A percentile compares a stretch with the other conserved stretches of the same genome.
Conservation (phyloP, 1,140 invertebrate species). For the Drosophila nasuta region DNA sequence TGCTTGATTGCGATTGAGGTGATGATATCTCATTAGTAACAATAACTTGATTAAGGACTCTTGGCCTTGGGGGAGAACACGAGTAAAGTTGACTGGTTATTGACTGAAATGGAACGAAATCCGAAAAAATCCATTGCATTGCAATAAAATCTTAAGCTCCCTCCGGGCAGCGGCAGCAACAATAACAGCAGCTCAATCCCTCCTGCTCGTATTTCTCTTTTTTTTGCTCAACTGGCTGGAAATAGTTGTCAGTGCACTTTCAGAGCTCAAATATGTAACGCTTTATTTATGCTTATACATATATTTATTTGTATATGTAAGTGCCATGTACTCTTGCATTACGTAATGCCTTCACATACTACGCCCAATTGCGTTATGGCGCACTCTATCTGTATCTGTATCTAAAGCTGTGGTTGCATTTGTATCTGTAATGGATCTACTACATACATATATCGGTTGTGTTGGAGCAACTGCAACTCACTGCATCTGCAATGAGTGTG, state of each 20-base stretch:
- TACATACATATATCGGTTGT: not conserved
- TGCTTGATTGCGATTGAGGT: not conserved
- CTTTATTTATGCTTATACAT: conserved; percentile 68
- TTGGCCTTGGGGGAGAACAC: conserved; percentile 33
- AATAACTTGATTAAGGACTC: conserved; percentile 69
- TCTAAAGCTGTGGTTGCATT: conserved; percentile 26
- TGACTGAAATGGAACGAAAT: conserved; percentile 56
- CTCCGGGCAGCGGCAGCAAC: not conserved
- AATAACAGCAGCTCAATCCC: not conserved
- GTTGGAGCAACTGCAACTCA: conserved; percentile 32
- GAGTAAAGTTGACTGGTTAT: conserved; percentile 58
- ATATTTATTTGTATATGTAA: conserved; percentile 53
- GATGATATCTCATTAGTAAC: conserved; percentile 59
- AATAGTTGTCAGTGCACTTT: conserved; percentile 82
- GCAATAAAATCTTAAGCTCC: conserved; percentile 12
- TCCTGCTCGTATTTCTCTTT: conserved; percentile 18
- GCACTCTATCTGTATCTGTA: conserved; percentile 36
- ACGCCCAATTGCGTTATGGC: conserved; percentile 70
- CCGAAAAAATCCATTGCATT: conserved; percentile 21
- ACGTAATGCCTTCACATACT: conserved; percentile 65
- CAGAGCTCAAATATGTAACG: conserved; percentile 72
- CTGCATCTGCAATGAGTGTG: conserved; percentile 46
- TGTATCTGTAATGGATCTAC: conserved; percentile 23
- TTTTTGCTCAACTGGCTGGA: conserved; percentile 50
- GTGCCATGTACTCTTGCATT: conserved; percentile 51